A percentile compares a stretch with the other conserved stretches of the same genome.
These are phyloP conservation scores for Athetis lepigone DNA, from an alignment of 2,888 invertebrate species.

Conservation along the genomic window DNA sequence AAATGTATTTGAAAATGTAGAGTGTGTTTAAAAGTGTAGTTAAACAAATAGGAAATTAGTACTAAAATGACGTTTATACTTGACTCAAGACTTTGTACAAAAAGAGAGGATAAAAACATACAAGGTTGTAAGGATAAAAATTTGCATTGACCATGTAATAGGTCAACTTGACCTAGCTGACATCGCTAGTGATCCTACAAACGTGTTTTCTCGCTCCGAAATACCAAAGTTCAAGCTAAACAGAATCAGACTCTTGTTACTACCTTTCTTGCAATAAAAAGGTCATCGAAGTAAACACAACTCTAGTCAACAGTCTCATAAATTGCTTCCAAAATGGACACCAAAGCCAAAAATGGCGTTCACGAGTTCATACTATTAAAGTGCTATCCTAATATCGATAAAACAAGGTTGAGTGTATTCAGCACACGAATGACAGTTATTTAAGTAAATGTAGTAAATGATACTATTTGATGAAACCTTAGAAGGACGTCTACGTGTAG, in stretches of 20 bases:
- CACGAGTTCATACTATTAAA: neutral
- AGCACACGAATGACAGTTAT: conserved; percentile 14
- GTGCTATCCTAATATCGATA: conserved; percentile 7
- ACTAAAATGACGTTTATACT: too few relatives aligned
- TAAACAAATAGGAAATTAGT: too few relatives aligned
- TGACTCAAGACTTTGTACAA: neutral
- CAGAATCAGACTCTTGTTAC: neutral
- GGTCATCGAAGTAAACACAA: conserved; percentile 10
- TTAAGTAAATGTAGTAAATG: too few relatives aligned
- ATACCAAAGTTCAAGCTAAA: conserved; percentile 27
- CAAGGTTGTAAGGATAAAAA: neutral
- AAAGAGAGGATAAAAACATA: neutral
- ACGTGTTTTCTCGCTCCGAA: conserved; percentile 15
- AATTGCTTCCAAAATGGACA: neutral
- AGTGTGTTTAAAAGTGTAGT: too few relatives aligned
- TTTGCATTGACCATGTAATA: neutral
- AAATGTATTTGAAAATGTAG: too few relatives aligned
- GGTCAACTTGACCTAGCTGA: conserved; percentile 11
- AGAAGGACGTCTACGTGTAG: conserved; percentile 20
- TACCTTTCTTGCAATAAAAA: neutral
- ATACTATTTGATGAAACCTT: conserved; percentile 25
- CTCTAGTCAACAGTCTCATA: neutral
- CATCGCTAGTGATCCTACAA: conserved; percentile 16
- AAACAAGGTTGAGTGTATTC: conserved; percentile 4
- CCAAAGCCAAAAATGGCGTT: neutral